Base-by-base conservation (phyloP, 2,888 invertebrate genomes). In the Drosophila affinis region DNA sequence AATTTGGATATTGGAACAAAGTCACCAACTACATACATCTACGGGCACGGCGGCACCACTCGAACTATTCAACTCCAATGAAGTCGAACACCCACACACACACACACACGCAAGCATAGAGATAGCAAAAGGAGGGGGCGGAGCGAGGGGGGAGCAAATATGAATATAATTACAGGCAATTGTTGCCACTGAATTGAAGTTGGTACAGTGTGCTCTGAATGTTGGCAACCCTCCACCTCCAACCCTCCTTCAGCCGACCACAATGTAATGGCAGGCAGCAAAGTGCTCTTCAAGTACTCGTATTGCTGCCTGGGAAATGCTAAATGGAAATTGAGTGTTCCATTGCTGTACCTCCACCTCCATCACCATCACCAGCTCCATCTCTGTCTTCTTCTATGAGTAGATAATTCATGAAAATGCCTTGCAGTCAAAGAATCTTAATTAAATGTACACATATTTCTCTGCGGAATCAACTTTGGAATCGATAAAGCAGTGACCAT, bases 1-100 rank as follows among this genome's bases (percentile, higher is more conserved):
- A 58, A 83, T 62, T 69, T 63, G 57, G 58, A 75, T 72, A 72
- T 65, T 68, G 44, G 56, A 62, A 58, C 56, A 57, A 58, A 78
- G 48, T 3, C 49, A 46, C 69, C 70, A 72, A 53, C 68, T 59
- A 70, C 71, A 69, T 59, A 70, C 71, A 69, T 7, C 39, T 39
- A n/a, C 39, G 39, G 14, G 7, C 39, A 39, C 14, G 14, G 14
- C 76, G 14, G 14, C 39, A 39, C 14, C n/a, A 39, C 76, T 46
- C 39, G 29, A 52, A 32, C 34, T 14, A 29, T 47, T 44, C 49
- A 56, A 75, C 49, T 53, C 58, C 44, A 54, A 60, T 59, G 64
- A 51, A 29, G 10, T 32, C 39, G 39, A 6, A 39, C 6, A 14
- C 55, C 14, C 14, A 32, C 44, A 62, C 60, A 51, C 45, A 24